Percentiles rank a stretch among this genome's conserved stretches.
phyloP scores from a whole-genome alignment of 1,140 invertebrate species.

The Ostrea edulis region DNA sequence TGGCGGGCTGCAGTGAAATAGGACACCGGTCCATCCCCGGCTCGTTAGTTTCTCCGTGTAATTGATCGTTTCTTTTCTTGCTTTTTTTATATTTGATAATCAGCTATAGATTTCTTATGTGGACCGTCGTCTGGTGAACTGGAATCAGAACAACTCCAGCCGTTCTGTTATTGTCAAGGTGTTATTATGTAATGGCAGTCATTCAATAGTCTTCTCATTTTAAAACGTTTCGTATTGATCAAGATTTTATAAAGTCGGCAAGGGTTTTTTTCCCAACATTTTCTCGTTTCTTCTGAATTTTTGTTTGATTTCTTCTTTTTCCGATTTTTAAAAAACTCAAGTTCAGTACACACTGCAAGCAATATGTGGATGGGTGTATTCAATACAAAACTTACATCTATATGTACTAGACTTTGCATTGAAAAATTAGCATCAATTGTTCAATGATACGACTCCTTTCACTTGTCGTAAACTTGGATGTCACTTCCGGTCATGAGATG shows the following conservation, averaged over 20 bases:
- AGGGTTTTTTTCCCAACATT: not conserved
- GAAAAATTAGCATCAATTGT: not conserved
- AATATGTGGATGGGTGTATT: not conserved
- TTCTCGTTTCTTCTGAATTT: not conserved
- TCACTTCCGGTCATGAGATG: not conserved
- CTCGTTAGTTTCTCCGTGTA: not conserved
- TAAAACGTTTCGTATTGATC: not conserved
- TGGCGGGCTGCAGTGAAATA: not conserved
- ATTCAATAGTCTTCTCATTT: conserved; percentile 5
- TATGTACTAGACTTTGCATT: not conserved
- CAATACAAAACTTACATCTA: not conserved
- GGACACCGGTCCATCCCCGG: not conserved
- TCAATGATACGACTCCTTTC: not conserved
- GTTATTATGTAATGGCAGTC: not conserved
- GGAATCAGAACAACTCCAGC: not conserved
- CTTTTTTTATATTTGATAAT: conserved; percentile 38
- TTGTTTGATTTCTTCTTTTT: not conserved
- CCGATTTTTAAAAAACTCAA: not conserved
- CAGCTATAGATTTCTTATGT: conserved; percentile 35
- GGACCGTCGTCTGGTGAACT: not conserved
- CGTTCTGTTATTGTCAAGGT: not conserved
- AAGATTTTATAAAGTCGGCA: not conserved
- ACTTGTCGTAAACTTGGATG: not conserved
- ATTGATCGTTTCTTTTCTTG: not conserved
- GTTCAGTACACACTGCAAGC: not conserved